Evolutionary conservation across 2,113 vertebrate species (phyloP).

Genomic region (Hemibagrus wyckioides): DNA sequence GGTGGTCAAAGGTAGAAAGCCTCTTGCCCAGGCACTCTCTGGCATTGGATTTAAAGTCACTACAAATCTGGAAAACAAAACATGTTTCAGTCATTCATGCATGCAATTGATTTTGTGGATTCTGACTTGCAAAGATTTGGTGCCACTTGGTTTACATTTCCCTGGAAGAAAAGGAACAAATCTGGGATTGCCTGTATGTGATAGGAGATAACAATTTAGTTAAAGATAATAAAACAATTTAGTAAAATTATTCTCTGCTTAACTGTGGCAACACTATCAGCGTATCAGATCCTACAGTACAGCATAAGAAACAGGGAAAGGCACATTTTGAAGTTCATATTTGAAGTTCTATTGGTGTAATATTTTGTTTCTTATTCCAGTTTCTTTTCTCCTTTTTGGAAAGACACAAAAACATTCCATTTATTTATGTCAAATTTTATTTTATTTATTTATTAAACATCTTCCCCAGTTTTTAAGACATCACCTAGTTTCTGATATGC

Average conservation of each 20-base stretch:
- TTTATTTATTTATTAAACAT: background rate
- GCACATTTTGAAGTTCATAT: background rate
- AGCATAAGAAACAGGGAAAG: background rate
- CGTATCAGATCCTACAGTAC: background rate
- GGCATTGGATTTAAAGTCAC: constrained; percentile 14
- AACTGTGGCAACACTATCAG: background rate
- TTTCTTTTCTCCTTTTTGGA: background rate
- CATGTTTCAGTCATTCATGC: background rate
- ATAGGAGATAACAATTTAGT: background rate
- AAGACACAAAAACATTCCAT: background rate
- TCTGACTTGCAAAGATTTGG: background rate
- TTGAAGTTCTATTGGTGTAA: background rate
- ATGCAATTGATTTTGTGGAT: background rate
- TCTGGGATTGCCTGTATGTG: background rate
- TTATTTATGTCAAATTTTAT: background rate
- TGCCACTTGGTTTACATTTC: background rate
- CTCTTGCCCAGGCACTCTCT: constrained; percentile 41
- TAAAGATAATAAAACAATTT: background rate
- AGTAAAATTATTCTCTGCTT: background rate
- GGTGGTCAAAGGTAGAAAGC: background rate
- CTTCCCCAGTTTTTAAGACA: background rate
- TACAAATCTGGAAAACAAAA: constrained; percentile 58
- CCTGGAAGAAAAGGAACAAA: background rate
- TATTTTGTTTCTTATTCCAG: background rate
- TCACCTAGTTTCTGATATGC: background rate